Conservation (phyloP, 2,888 invertebrate genomes). For the Eupithecia subfuscata region DNA sequence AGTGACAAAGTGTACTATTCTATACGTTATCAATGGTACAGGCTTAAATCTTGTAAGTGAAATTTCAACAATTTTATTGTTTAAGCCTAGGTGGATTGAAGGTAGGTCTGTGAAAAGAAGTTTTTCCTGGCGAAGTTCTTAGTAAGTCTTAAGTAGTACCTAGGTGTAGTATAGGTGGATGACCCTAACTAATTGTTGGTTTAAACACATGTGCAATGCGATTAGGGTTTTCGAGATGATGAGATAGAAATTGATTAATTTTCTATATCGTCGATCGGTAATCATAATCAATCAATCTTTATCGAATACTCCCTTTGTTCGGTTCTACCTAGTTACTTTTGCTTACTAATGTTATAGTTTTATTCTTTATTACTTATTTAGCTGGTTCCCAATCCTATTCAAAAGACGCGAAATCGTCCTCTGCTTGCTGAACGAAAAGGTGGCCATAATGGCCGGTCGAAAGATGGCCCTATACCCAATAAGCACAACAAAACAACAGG, state of each 20-base stretch:
- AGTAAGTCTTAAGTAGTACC: not conserved
- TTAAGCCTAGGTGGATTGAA: not conserved
- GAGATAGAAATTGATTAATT: not conserved
- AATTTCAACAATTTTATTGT: not conserved
- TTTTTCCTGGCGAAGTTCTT: not conserved
- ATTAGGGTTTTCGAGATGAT: not conserved
- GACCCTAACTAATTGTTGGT: too few relatives aligned
- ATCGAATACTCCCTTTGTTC: not conserved
- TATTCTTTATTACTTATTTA: not conserved
- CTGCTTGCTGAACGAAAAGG: too few relatives aligned
- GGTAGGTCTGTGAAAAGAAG: not conserved
- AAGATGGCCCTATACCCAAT: too few relatives aligned
- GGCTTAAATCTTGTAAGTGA: constrained; percentile 73
- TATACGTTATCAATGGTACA: constrained; percentile 68
- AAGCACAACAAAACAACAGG: too few relatives aligned
- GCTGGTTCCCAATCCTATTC: not conserved
- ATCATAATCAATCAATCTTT: not conserved
- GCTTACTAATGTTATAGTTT: not conserved
- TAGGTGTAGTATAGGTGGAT: too few relatives aligned
- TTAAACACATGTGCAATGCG: too few relatives aligned
- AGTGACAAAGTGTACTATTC: constrained; percentile 58
- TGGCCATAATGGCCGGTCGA: too few relatives aligned
- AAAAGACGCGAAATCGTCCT: not conserved
- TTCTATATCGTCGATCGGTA: not conserved
- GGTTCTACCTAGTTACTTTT: not conserved